Percentiles rank a stretch among this genome's conserved stretches.
phyloP scores from a whole-genome alignment of 2,113 vertebrate genomes.

The Melanerpes formicivorus region DNA sequence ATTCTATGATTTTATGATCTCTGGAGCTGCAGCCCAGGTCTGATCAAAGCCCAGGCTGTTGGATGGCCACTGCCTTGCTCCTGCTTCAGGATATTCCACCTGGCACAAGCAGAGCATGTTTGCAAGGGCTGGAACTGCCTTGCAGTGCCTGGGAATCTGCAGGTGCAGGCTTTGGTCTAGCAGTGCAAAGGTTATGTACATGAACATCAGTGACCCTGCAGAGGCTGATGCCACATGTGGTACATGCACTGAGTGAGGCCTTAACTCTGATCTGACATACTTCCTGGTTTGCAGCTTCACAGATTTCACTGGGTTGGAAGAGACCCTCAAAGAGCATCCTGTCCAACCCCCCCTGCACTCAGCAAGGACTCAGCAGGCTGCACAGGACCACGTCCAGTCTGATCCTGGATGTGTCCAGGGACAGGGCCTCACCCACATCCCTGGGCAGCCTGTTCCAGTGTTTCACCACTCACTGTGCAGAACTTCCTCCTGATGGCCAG shows the following conservation, averaged over 20 bases:
- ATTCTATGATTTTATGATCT: neutral
- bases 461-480: too few relatives aligned
- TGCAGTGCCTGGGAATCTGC: neutral
- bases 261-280: neutral
- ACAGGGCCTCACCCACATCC: too few relatives aligned
- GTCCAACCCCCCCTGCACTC: too few relatives aligned
- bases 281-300: neutral
- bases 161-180: neutral
- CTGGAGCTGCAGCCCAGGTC: neutral
- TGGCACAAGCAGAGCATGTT: neutral
- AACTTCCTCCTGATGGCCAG: too few relatives aligned
- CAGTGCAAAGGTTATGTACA: fast-evolving
- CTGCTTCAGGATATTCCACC: neutral
- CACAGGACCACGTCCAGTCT: too few relatives aligned
- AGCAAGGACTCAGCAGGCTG: too few relatives aligned
- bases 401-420: too few relatives aligned
- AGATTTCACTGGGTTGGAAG: too few relatives aligned
- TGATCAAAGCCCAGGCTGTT: neutral
- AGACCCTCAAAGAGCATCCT: too few relatives aligned
- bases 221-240: neutral
- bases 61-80: neutral
- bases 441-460: too few relatives aligned
- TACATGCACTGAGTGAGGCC: neutral
- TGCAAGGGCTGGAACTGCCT: neutral
- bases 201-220: fast-evolving